A percentile compares a stretch with the other conserved stretches of the same genome.
phyloP scores from a whole-genome alignment of 2,113 vertebrate species.

The Pavo muticus region DNA sequence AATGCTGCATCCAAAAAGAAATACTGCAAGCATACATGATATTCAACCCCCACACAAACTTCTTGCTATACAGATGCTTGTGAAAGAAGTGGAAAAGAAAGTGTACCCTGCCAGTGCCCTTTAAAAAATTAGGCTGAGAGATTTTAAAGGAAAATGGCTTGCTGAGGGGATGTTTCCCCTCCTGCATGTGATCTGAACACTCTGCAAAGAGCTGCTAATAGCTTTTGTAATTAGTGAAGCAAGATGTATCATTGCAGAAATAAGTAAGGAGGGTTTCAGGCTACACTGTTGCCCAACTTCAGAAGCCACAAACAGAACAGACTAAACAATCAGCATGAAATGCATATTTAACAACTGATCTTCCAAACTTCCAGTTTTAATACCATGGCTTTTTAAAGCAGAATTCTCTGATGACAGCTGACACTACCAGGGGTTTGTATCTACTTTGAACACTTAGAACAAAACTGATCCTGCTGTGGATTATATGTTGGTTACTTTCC shows the following conservation, averaged over 20 bases:
- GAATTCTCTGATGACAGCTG: not conserved
- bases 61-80: not conserved
- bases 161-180: not conserved
- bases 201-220: not conserved
- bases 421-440: not conserved
- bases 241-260: not conserved
- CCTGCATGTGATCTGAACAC: not conserved
- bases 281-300: not conserved
- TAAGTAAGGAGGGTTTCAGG: not conserved
- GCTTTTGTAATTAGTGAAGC: not conserved
- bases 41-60: not conserved
- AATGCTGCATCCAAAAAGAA: not conserved
- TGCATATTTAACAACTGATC: not conserved
- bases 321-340: not conserved
- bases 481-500: not conserved
- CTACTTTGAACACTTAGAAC: not conserved
- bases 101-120: accelerated
- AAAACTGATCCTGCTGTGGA: not conserved
- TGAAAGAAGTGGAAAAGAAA: accelerated
- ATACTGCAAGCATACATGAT: not conserved
- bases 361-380: not conserved
- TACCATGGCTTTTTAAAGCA: not conserved
- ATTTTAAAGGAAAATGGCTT: not conserved
- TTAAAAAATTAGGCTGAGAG: not conserved
- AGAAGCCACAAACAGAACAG: not conserved